Base-by-base conservation (phyloP, 1,140 invertebrate genomes). In the Trichogramma pretiosum region DNA sequence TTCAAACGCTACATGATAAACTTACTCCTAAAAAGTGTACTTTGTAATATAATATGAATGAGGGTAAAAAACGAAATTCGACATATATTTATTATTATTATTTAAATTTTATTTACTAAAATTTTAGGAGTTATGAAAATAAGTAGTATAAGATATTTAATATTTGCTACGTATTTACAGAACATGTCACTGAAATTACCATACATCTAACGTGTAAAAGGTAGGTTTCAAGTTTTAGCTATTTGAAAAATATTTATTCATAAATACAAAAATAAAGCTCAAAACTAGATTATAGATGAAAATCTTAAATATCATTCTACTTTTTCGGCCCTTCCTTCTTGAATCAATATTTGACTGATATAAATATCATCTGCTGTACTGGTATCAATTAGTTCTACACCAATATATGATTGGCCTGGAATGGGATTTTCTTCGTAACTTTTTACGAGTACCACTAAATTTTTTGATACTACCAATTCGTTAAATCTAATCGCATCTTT, bases 401-500 rank as follows among this genome's bases (percentile, higher is more conserved):
- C 73, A 3, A 80, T 52, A 13, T 77, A 56, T 0, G 64, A 69
- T 19, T 77, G 73, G 3, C 53, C 64, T 1, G 71, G 67, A 32
- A 72, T 68, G 2, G 71, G 48, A 8, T 69, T 66, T 42, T 78
- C 76, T 36, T 68, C 68, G 0, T 71, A 63, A 21, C 76, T 70
- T 35, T 70, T 64, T 14, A 78, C 67, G 8, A 74, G 55, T 0
- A 75, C 75, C 5, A 77, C 77, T 39, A 79, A 77, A 18, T 74
- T 59, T 47, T 73, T 71, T 11, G 77, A 66, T 3, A 74, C 72
- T n/a, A 76, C 75, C 19, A 79, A 55, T 39, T 78, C 66, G 56
- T 77, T 75, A 54, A 80, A 81, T 30, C 73, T 59, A 23, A 77
- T 55, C 43, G 73, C 76, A 57, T 78, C 77, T 54, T 75, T 71